Evolutionary conservation across 2,113 vertebrate genomes (phyloP).

Genomic region (Petrocephalus zakoni): DNA sequence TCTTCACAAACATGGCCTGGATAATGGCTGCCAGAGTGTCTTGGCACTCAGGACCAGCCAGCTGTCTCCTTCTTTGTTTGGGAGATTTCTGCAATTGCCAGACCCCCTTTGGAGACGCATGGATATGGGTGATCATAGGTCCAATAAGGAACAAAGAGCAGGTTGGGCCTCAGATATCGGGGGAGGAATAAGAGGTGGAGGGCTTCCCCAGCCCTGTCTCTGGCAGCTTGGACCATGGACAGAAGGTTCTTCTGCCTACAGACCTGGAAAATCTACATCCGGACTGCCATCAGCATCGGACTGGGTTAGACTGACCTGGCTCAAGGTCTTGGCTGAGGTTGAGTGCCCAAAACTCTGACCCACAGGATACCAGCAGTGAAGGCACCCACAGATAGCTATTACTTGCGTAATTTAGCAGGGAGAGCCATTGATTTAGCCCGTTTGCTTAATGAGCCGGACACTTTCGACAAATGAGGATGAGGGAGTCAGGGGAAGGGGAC

Average conservation of each 20-base stretch:
- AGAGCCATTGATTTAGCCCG: conserved; percentile 15
- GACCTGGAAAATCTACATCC: not conserved
- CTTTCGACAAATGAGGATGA: conserved; percentile 29
- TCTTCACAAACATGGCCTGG: conserved; percentile 49
- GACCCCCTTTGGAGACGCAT: not conserved
- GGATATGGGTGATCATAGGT: not conserved
- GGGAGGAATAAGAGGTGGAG: not conserved
- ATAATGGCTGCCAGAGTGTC: conserved; percentile 43
- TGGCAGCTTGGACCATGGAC: not conserved
- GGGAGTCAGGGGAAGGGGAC: not conserved
- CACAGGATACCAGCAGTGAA: conserved; percentile 20
- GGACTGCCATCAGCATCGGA: not conserved
- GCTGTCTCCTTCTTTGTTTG: conserved; percentile 40
- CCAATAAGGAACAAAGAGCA: not conserved
- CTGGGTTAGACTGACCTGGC: not conserved
- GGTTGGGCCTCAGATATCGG: not conserved
- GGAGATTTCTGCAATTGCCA: conserved; percentile 12
- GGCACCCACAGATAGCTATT: conserved; percentile 29
- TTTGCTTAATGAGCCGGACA: conserved; percentile 35
- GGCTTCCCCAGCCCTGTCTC: not conserved
- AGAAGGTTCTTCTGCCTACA: not conserved
- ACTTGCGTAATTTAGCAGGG: conserved; percentile 39
- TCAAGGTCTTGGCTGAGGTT: not conserved
- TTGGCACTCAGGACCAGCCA: conserved; percentile 32
- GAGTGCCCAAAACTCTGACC: conserved; percentile 19